phyloP scores from a whole-genome alignment of 92 coral and sea anemone genomes.

The Porites lobata region DNA sequence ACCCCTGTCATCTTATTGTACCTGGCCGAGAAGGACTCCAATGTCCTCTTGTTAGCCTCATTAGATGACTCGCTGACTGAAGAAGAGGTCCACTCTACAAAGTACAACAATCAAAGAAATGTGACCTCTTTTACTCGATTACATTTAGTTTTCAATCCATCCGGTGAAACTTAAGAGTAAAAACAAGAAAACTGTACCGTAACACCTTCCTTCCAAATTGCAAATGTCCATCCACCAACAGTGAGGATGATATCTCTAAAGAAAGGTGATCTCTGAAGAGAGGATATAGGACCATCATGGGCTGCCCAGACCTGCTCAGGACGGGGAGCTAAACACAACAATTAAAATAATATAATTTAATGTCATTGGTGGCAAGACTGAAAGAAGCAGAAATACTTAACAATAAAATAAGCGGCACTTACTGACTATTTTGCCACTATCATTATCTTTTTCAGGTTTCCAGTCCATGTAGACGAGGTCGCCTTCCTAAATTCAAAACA shows the following conservation, averaged over 20 bases:
- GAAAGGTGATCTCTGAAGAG: slow-evolving; percentile 94
- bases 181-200: slow-evolving; percentile 41
- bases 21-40: slow-evolving; percentile 99
- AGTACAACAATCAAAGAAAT: background rate
- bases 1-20: background rate
- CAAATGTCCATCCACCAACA: slow-evolving; percentile 99
- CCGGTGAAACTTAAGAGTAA: too few relatives aligned
- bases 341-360: background rate
- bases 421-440: slow-evolving; percentile 91
- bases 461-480: slow-evolving; percentile 96
- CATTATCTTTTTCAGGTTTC: slow-evolving; percentile 95
- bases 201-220: slow-evolving; percentile 99
- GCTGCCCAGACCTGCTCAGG: slow-evolving; percentile 77
- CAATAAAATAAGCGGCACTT: slow-evolving; percentile 27
- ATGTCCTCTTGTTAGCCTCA: slow-evolving; percentile 87
- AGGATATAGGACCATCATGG: slow-evolving; percentile 92
- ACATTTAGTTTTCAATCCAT: too few relatives aligned
- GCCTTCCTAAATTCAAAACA: slow-evolving; percentile 78
- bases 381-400: background rate
- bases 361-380: too few relatives aligned
- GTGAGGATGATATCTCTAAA: slow-evolving; percentile 93
- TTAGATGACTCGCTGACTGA: slow-evolving; percentile 90
- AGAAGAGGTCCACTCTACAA: slow-evolving; percentile 91
- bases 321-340: slow-evolving; percentile 25
- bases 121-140: background rate